Percentiles rank a stretch among this genome's conserved stretches.
Conservation (phyloP, 2,113 vertebrate genomes). For the Dinomys branickii region DNA sequence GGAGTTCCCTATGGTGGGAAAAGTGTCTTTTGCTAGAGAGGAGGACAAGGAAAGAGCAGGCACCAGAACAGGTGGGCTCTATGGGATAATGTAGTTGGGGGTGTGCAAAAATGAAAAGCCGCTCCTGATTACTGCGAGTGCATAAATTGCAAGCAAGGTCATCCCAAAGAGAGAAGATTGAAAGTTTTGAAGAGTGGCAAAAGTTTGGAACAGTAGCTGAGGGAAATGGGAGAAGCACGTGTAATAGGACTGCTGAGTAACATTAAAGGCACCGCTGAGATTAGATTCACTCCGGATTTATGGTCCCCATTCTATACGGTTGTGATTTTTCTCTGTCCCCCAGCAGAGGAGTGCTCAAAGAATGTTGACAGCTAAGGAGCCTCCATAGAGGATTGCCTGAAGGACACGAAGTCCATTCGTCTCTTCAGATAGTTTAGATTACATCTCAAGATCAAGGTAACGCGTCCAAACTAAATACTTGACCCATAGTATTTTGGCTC, state of each 20-base stretch:
- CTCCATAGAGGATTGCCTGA: conserved; percentile 61
- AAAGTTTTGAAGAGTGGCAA: conserved; percentile 26
- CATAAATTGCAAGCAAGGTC: conserved; percentile 49
- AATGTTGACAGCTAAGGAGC: conserved; percentile 68
- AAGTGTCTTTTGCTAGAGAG: background rate
- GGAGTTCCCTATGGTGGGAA: background rate
- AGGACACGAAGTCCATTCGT: conserved; percentile 71
- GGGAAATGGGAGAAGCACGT: conserved; percentile 41
- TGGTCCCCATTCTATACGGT: conserved; percentile 45
- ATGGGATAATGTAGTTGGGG: background rate
- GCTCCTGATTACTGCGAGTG: background rate
- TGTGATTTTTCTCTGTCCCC: conserved; percentile 75
- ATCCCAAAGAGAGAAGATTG: conserved; percentile 55
- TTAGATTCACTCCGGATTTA: conserved; percentile 79
- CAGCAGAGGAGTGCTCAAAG: conserved; percentile 36
- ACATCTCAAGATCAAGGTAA: conserved; percentile 71
- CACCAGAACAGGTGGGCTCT: background rate
- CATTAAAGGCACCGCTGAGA: conserved; percentile 66
- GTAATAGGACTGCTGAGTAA: conserved; percentile 41
- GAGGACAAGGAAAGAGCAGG: background rate
- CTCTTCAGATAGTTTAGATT: conserved; percentile 67
- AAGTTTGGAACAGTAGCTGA: conserved; percentile 49
- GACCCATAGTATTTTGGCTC: conserved; percentile 26
- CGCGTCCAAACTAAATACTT: conserved; percentile 52
- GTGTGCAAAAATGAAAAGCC: background rate